These are phyloP conservation scores for Petrolisthes manimaculis DNA, from an alignment of 2,888 invertebrate genomes.

Conservation along the genomic window DNA sequence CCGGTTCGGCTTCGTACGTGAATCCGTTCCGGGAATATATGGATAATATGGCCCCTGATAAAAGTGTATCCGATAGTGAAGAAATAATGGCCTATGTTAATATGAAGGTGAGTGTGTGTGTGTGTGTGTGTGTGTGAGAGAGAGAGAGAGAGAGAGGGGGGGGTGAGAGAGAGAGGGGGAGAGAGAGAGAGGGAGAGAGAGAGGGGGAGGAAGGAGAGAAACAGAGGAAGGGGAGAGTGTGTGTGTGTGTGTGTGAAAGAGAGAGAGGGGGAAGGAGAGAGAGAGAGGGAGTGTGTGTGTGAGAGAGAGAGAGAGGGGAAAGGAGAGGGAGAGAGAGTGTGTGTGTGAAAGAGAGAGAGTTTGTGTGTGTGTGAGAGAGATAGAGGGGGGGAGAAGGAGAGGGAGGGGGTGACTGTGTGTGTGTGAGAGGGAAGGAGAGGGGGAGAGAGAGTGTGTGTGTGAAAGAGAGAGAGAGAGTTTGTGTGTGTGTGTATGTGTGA, in stretches of 20 bases:
- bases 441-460: not conserved
- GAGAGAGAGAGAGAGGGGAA: not conserved
- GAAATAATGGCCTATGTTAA: conserved; percentile 66
- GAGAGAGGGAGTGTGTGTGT: not conserved
- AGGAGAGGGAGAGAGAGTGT: too few species aligned
- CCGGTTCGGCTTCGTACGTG: not conserved
- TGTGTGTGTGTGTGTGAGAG: not conserved
- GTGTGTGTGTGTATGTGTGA: not conserved
- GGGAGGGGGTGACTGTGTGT: not conserved
- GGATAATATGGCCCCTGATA: conserved; percentile 63
- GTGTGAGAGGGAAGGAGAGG: not conserved
- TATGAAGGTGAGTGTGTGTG: conserved; percentile 56
- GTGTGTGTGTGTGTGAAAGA: not conserved
- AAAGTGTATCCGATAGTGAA: conserved; percentile 64
- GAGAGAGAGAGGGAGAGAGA: too few species aligned
- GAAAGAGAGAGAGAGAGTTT: not conserved
- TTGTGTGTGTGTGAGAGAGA: not conserved
- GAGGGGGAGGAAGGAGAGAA: too few species aligned
- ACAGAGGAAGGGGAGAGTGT: too few species aligned
- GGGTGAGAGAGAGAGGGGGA: too few species aligned
- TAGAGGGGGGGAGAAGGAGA: not conserved
- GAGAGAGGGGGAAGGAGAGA: not conserved
- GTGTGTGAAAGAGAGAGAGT: not conserved
- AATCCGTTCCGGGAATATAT: conserved; percentile 64
- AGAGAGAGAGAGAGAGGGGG: too few species aligned